These are phyloP conservation scores for Pollenia angustigena DNA, from an alignment of 2,888 invertebrate genomes.

Conservation along the genomic window DNA sequence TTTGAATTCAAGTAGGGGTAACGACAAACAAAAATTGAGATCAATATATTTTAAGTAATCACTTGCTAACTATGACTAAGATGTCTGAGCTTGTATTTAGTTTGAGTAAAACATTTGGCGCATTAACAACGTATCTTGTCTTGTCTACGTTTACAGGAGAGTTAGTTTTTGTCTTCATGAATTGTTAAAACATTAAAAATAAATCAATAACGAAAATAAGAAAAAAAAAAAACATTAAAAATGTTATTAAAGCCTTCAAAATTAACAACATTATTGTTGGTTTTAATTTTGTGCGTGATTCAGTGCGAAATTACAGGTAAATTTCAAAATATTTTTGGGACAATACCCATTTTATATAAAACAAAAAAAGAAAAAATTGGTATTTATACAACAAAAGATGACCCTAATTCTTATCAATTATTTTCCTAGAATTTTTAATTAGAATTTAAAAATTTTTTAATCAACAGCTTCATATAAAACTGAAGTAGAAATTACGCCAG, in stretches of 20 bases:
- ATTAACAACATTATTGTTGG: slow-evolving; percentile 52
- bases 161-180: slow-evolving; percentile 18
- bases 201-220: slow-evolving; percentile 24
- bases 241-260: slow-evolving; percentile 66
- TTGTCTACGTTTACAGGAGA: slow-evolving; percentile 3
- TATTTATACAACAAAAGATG: slow-evolving; percentile 16
- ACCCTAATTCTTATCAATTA: slow-evolving; percentile 60
- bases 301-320: slow-evolving; percentile 80
- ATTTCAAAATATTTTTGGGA: neutral
- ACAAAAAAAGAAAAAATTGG: neutral
- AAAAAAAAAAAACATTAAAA: slow-evolving; percentile 43
- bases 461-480: slow-evolving; percentile 78
- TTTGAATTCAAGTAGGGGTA: slow-evolving; percentile 6
- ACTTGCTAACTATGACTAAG: slow-evolving; percentile 19
- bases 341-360: neutral
- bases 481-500: slow-evolving; percentile 80
- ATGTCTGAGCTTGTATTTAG: slow-evolving; percentile 53
- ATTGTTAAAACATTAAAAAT: slow-evolving; percentile 30
- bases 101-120: slow-evolving; percentile 63
- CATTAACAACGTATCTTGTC: slow-evolving; percentile 56
- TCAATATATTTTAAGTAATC: slow-evolving; percentile 32
- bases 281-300: slow-evolving; percentile 74
- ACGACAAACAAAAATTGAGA: slow-evolving; percentile 43
- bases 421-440: slow-evolving; percentile 16
- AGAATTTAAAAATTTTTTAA: slow-evolving; percentile 19